phyloP scores from a whole-genome alignment of 2,797 vertebrate genomes.

The Chrysocyon brachyurus region DNA sequence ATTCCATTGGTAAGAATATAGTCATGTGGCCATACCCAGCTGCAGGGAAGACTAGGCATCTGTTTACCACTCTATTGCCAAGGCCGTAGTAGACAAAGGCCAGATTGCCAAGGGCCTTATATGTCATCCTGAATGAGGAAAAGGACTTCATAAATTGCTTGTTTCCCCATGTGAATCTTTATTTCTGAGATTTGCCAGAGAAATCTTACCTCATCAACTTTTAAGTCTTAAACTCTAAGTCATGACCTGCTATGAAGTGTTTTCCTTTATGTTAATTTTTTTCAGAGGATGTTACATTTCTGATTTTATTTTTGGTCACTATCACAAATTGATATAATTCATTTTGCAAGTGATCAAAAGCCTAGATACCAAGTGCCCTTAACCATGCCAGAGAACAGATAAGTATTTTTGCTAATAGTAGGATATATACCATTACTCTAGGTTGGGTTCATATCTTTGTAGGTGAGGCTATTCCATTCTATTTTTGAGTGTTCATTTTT shows the following conservation, averaged over 20 bases:
- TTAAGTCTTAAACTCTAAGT: background rate
- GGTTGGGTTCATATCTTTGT: background rate
- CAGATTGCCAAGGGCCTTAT: background rate
- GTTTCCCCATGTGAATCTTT: background rate
- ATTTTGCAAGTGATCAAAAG: background rate
- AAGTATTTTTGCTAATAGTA: background rate
- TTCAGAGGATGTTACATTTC: background rate
- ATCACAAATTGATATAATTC: background rate
- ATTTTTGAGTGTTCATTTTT: slow-evolving; percentile 3
- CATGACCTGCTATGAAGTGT: background rate
- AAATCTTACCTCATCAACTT: background rate
- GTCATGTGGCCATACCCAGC: background rate
- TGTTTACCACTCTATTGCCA: background rate
- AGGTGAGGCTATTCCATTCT: background rate
- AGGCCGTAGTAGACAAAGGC: background rate
- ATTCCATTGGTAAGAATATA: background rate
- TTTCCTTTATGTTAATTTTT: background rate
- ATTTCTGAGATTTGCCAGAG: slow-evolving; percentile 3
- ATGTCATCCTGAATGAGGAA: background rate
- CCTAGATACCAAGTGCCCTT: background rate
- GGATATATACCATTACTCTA: background rate
- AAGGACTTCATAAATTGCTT: background rate
- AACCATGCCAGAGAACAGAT: background rate
- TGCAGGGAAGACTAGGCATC: background rate
- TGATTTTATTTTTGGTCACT: slow-evolving; percentile 52